Evolutionary conservation across 1,140 invertebrate species (phyloP).

Genomic region (Cydia pomonella): DNA sequence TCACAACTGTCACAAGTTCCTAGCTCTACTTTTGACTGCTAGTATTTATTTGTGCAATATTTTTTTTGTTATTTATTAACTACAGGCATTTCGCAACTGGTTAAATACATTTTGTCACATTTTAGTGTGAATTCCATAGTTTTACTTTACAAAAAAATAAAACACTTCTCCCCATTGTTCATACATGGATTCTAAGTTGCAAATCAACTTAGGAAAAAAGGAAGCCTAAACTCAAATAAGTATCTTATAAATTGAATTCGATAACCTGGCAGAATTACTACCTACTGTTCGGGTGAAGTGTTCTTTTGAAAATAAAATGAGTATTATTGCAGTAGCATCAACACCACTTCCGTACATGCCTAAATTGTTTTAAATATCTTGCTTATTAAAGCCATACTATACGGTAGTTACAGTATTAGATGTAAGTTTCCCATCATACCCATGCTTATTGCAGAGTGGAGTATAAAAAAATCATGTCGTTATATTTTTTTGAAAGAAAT

Average conservation of each 20-base stretch:
- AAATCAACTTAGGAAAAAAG: no score
- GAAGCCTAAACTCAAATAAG: no score
- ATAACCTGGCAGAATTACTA: no score
- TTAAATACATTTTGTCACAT: neutral
- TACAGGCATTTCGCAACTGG: neutral
- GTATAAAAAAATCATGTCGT: neutral
- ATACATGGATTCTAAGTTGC: no score
- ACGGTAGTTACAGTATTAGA: neutral
- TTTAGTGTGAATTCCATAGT: no score
- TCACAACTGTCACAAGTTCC: neutral
- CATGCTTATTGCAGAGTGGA: neutral
- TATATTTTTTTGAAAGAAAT: neutral
- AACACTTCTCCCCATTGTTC: no score
- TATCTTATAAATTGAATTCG: no score
- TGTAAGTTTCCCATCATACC: neutral
- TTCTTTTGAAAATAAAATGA: no score
- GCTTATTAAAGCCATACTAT: neutral
- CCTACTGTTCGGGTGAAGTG: no score
- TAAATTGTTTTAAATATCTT: neutral
- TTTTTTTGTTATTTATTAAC: neutral
- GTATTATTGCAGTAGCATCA: neutral
- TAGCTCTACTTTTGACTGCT: conserved; percentile 37
- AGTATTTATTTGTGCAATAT: conserved; percentile 63
- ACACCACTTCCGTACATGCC: neutral
- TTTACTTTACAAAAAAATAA: no score